These are phyloP conservation scores for Xylocopa sonorina DNA, from an alignment of 1,140 invertebrate genomes.

Conservation along the genomic window DNA sequence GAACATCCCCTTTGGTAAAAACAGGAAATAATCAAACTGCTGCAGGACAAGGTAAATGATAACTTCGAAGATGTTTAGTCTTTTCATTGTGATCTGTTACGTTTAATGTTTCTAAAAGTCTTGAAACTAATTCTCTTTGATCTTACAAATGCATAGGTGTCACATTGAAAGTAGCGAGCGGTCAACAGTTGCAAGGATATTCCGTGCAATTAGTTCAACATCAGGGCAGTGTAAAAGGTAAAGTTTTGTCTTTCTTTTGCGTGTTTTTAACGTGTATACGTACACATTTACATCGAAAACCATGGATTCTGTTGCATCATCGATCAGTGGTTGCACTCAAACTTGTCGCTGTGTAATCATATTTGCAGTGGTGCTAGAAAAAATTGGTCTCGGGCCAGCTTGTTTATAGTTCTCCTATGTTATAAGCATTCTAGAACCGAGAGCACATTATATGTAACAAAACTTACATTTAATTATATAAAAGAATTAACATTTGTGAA, in stretches of 20 bases:
- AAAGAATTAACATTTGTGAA: constrained; percentile 23
- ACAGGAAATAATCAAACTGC: constrained; percentile 71
- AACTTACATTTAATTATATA: constrained; percentile 41
- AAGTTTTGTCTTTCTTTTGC: neutral
- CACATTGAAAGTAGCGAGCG: constrained; percentile 79
- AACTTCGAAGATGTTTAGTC: constrained; percentile 2
- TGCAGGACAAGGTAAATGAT: constrained; percentile 72
- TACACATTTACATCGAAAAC: constrained; percentile 10
- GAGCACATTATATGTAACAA: constrained; percentile 66
- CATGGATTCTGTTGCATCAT: constrained; percentile 69
- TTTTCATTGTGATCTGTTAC: too few relatives aligned
- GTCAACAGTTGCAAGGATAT: constrained; percentile 81
- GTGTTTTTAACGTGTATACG: neutral
- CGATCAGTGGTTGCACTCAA: constrained; percentile 73
- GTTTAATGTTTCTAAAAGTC: neutral
- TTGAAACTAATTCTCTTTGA: neutral
- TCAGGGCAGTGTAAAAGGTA: constrained; percentile 83
- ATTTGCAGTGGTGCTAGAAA: constrained; percentile 79
- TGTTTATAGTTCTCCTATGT: constrained; percentile 72
- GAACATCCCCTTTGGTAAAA: constrained; percentile 79
- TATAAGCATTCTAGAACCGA: constrained; percentile 78
- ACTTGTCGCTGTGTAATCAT: constrained; percentile 58
- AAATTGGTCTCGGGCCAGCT: constrained; percentile 75
- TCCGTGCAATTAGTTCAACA: constrained; percentile 85
- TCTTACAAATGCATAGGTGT: constrained; percentile 73